Base-by-base conservation (phyloP, 1,140 invertebrate genomes). In the Trypoxylus dichotomus region DNA sequence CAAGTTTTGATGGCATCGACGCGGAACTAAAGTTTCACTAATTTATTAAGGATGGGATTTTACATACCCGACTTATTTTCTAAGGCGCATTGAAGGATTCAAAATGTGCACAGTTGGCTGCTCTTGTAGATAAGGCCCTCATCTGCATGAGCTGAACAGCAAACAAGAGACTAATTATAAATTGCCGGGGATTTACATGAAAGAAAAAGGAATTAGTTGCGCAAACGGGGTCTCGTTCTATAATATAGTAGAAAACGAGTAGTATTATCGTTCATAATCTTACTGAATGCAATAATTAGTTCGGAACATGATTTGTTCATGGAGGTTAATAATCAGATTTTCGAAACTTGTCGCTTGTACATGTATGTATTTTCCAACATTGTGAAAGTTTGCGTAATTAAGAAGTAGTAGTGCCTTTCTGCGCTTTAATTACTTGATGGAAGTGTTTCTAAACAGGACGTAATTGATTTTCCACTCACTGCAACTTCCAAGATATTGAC, bases 101-200 rank as follows among this genome's bases (percentile, higher is more conserved):
- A 68, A 29, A 58, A 25, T 13, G 60, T 68, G 21, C 60, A 8
- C 60, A 68, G 21, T 68, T 68, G 60, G 11, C 60, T 68, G 60
- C 24, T 68, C 27, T 68, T 68, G 8, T 10, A 68, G 60, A 68
- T 68, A 68, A 68, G 60, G 11, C 60, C 60, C 60, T 68, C 60
- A 68, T 68, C 60, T 68, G 15, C 60, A 68, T 68, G 60, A 68
- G 60, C 60, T 29, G 60, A 68, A 27, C 60, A 29, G 24, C 60
- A 68, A 68, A 68, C 60, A 68, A 68, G 60, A 68, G 60, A 68
- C 24, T 68, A 68, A 68, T 68, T 68, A 68, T 68, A 68, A 68
- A 68, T 68, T 68, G 60, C 13, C 60, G 24, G 19, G 27, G 60
- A 68, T 68, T 68, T 68, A 68, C 8, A 68, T 29, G 60, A 68